phyloP scores from a whole-genome alignment of 2,113 vertebrate species.

The Saguinus midas region DNA sequence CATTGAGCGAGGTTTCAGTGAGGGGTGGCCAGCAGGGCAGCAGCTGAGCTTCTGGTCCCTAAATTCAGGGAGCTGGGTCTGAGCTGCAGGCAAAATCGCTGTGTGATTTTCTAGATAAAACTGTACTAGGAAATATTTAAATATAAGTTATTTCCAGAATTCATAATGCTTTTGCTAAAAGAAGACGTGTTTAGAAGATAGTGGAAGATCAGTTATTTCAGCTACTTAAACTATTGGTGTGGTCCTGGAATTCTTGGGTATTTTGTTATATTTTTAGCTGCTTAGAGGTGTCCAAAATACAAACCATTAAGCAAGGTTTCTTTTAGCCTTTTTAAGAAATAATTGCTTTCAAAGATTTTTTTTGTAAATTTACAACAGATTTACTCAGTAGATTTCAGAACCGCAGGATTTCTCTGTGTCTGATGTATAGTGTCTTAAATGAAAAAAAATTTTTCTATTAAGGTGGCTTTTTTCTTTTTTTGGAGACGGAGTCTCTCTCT shows the following conservation, averaged over 20 bases:
- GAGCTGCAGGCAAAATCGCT: neutral
- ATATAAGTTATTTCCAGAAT: neutral
- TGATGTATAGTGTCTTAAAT: neutral
- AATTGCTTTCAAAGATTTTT: neutral
- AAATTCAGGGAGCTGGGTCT: neutral
- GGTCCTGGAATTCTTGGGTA: neutral
- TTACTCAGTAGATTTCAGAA: neutral
- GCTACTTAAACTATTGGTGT: neutral
- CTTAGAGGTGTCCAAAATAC: neutral
- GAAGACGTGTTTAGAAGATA: neutral
- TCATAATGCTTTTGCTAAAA: neutral
- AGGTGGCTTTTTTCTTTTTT: no score
- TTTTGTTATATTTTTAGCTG: neutral
- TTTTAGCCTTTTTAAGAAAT: neutral
- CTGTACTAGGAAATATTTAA: neutral
- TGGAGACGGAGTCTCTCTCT: no score
- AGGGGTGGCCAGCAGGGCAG: neutral
- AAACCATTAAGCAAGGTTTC: neutral
- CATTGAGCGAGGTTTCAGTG: neutral
- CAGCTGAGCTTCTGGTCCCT: neutral
- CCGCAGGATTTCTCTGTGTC: neutral
- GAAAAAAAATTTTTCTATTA: neutral
- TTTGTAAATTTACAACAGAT: neutral
- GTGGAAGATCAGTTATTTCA: neutral
- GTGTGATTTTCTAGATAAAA: neutral